Evolutionary conservation across 2,888 invertebrate species (phyloP).

Genomic region (Thysanoteuthis rhombus): DNA sequence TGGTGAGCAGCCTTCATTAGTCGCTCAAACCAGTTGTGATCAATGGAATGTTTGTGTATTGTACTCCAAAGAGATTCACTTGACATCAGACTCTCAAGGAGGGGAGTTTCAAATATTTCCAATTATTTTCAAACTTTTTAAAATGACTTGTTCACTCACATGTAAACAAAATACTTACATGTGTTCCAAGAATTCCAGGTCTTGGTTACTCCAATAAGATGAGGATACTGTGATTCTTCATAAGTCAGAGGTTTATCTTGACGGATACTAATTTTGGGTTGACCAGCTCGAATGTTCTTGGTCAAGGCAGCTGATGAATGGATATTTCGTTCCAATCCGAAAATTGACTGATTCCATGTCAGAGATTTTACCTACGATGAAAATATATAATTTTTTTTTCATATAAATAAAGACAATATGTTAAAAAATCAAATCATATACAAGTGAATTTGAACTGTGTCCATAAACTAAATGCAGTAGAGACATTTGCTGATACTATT

Average conservation of each 20-base stretch:
- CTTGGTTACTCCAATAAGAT: conserved; percentile 68
- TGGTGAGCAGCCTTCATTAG: no score
- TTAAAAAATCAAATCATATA: no score
- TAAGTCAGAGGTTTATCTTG: conserved; percentile 67
- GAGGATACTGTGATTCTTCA: conserved; percentile 69
- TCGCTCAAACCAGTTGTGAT: no score
- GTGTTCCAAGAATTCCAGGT: conserved; percentile 70
- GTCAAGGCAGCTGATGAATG: conserved; percentile 35
- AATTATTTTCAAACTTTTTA: no score
- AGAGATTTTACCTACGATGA: not conserved
- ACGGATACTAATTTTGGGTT: conserved; percentile 55
- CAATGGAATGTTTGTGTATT: no score
- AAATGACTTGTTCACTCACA: no score
- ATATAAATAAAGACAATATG: not conserved
- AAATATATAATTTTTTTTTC: not conserved
- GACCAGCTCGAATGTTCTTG: conserved; percentile 58
- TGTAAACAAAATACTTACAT: conserved; percentile 44
- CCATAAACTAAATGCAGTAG: no score
- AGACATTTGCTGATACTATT: no score
- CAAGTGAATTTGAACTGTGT: no score
- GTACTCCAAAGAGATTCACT: no score
- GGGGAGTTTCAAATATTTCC: no score
- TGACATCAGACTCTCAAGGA: no score
- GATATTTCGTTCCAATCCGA: not conserved
- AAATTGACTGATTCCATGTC: not conserved